Evolutionary conservation across 2,113 vertebrate species (phyloP).

Genomic region (Gorsachius goisagi): DNA sequence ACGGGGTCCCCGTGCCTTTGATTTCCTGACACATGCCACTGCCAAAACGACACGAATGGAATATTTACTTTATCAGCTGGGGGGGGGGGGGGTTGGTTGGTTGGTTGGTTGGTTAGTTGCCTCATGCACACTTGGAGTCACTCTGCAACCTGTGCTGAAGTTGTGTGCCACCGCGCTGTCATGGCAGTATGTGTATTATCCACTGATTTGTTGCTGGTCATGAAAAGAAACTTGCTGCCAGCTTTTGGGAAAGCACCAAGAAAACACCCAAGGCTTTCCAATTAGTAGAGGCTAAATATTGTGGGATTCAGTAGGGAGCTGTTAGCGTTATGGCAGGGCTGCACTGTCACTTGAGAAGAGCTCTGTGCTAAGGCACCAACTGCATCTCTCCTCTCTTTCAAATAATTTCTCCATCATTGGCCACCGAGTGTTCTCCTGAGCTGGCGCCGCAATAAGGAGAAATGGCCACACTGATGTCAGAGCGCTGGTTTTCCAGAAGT

Average conservation of each 20-base stretch:
- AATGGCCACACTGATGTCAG: accelerated
- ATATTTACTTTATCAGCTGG: background rate
- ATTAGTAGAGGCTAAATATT: background rate
- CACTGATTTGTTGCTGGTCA: background rate
- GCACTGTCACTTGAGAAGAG: background rate
- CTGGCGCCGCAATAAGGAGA: accelerated
- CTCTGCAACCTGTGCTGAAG: background rate
- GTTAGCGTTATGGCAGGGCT: background rate
- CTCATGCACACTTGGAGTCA: background rate
- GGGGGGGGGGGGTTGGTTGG: background rate
- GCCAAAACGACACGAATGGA: accelerated
- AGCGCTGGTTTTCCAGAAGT: background rate
- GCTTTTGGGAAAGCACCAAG: background rate
- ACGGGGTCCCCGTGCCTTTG: background rate
- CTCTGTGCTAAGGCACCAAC: background rate
- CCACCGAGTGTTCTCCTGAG: background rate
- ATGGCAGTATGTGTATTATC: background rate
- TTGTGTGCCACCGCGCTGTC: background rate
- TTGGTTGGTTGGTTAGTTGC: background rate
- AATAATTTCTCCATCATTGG: background rate
- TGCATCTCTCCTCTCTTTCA: background rate
- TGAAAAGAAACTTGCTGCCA: background rate
- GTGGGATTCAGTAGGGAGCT: background rate
- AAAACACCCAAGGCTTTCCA: background rate
- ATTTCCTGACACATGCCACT: background rate